A percentile compares a stretch with the other conserved stretches of the same genome.
These are phyloP conservation scores for Leptinotarsa haldemani DNA, from an alignment of 2,888 invertebrate species.

Conservation along the genomic window DNA sequence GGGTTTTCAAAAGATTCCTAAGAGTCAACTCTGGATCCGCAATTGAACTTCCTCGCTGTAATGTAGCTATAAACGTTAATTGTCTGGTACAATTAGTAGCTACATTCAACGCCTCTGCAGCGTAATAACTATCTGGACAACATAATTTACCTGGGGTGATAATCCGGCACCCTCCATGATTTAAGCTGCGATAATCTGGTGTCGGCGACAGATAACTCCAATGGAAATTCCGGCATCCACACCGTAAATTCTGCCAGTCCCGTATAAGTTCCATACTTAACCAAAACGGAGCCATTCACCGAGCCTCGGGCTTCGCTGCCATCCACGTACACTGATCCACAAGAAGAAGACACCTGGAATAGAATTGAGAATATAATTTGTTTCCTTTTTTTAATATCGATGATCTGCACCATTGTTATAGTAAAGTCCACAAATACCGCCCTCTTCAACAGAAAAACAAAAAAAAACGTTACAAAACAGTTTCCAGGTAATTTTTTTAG, in stretches of 20 bases:
- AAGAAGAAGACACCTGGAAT: slow-evolving; percentile 90
- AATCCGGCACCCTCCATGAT: slow-evolving; percentile 92
- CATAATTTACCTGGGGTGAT: slow-evolving; percentile 66
- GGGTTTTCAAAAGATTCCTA: too few relatives aligned
- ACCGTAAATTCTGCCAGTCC: slow-evolving; percentile 91
- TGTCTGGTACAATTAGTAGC: neutral
- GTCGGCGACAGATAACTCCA: slow-evolving; percentile 91
- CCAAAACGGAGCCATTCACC: slow-evolving; percentile 92
- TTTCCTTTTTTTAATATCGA: too few relatives aligned
- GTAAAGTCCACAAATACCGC: too few relatives aligned
- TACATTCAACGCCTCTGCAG: neutral
- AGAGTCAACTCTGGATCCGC: neutral
- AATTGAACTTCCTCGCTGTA: neutral
- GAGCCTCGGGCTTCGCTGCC: slow-evolving; percentile 95
- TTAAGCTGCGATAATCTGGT: slow-evolving; percentile 91
- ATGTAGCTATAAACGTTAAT: slow-evolving; percentile 7
- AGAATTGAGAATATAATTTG: neutral
- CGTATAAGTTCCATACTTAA: slow-evolving; percentile 91
- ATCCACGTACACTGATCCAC: slow-evolving; percentile 96
- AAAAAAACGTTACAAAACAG: too few relatives aligned
- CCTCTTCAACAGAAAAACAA: too few relatives aligned
- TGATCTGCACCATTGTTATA: too few relatives aligned
- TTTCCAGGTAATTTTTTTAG: too few relatives aligned
- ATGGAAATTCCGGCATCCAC: slow-evolving; percentile 96
- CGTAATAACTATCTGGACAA: slow-evolving; percentile 16